Percentiles rank a stretch among this genome's conserved stretches.
These are phyloP conservation scores for Atherinomorus stipes DNA, from an alignment of 2,113 vertebrate species.

Conservation along the genomic window DNA sequence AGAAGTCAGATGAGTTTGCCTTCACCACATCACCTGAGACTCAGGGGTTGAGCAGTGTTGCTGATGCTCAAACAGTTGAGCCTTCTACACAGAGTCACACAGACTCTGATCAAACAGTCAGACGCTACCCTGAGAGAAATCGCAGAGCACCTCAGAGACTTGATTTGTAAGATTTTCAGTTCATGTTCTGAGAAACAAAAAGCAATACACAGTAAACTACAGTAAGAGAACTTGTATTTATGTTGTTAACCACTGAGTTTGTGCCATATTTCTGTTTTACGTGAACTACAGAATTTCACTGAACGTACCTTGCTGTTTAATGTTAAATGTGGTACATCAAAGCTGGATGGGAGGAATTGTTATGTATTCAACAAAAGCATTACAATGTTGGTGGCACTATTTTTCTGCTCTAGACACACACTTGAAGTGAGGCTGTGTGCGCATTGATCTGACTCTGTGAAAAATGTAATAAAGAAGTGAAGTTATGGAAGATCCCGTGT, in stretches of 20 bases:
- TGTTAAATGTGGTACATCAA: not conserved
- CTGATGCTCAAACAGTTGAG: not conserved
- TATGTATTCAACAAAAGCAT: not conserved
- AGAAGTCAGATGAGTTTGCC: not conserved
- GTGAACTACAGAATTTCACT: too few species aligned
- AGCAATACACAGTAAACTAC: too few species aligned
- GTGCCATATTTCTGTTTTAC: not conserved
- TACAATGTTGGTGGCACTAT: too few species aligned
- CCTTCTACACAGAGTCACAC: too few species aligned
- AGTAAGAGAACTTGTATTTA: too few species aligned
- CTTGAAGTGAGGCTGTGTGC: too few species aligned
- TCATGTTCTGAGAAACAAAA: not conserved
- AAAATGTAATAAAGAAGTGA: too few species aligned
- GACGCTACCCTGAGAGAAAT: not conserved
- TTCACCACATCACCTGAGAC: too few species aligned
- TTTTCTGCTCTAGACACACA: too few species aligned
- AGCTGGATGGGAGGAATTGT: conserved; percentile 3
- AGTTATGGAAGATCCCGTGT: too few species aligned
- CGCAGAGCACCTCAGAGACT: conserved; percentile 8
- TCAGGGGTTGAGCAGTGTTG: not conserved
- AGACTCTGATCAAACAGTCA: not conserved
- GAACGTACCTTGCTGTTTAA: not conserved
- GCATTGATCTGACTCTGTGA: too few species aligned
- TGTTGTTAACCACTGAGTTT: not conserved
- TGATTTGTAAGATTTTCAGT: not conserved